Conservation (phyloP, 2,888 invertebrate species). For the Drosophila colorata region DNA sequence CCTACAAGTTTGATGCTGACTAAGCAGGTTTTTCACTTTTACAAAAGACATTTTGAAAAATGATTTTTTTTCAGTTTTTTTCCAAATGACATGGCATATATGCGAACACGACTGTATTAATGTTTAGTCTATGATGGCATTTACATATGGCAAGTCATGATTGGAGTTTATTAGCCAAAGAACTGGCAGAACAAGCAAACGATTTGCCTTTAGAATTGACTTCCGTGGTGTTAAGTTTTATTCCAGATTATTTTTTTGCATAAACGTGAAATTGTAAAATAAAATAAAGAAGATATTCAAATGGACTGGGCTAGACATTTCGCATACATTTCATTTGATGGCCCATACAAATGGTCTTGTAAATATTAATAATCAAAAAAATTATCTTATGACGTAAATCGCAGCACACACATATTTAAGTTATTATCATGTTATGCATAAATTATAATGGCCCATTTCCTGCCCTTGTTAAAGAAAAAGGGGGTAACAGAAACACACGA, state of each 20-base stretch:
- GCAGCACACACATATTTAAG: constrained; percentile 20
- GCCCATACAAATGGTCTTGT: constrained; percentile 16
- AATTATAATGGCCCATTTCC: constrained; percentile 69
- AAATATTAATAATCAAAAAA: constrained; percentile 17
- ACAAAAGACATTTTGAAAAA: constrained; percentile 45
- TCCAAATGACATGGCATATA: constrained; percentile 49
- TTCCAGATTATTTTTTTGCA: constrained; percentile 11
- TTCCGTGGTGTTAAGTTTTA: constrained; percentile 38
- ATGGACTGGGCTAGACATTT: constrained; percentile 15
- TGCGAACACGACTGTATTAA: constrained; percentile 16
- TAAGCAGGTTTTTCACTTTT: constrained; percentile 53
- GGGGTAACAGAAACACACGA: constrained; percentile 18
- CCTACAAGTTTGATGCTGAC: constrained; percentile 64
- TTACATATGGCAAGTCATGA: constrained; percentile 55
- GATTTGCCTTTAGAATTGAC: constrained; percentile 15
- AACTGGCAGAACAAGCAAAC: constrained; percentile 30
- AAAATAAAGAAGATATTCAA: constrained; percentile 3
- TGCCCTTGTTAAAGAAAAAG: constrained; percentile 48
- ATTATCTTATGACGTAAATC: constrained; percentile 36
- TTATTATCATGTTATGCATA: constrained; percentile 67
- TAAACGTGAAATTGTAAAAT: constrained; percentile 27
- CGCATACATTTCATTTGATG: constrained; percentile 7
- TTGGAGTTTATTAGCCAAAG: constrained; percentile 43
- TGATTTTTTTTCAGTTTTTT: constrained; percentile 25
- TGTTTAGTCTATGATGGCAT: constrained; percentile 32